Conservation (phyloP, 1,140 invertebrate species). For the Drosophila bifasciata region DNA sequence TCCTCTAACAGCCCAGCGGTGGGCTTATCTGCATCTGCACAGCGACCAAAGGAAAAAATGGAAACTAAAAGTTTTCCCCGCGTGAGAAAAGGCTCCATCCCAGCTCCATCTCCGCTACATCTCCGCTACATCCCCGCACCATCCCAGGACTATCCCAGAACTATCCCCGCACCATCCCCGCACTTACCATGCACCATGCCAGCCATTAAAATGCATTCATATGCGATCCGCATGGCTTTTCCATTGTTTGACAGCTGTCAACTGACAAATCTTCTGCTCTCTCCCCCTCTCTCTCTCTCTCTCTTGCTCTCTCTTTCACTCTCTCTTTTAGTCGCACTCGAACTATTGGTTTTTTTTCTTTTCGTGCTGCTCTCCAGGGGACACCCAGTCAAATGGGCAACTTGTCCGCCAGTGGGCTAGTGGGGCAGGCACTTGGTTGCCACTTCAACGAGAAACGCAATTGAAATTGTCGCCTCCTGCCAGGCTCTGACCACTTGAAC, state of each 20-base stretch:
- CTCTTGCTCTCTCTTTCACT: background rate
- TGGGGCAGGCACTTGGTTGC: slow-evolving; percentile 41
- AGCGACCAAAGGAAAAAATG: slow-evolving; percentile 1
- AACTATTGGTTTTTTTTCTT: background rate
- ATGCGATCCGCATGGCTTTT: slow-evolving; percentile 35
- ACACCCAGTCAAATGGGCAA: slow-evolving; percentile 8
- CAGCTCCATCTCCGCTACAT: no score
- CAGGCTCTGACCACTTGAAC: background rate
- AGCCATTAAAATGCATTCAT: slow-evolving; percentile 65
- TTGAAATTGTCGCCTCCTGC: background rate
- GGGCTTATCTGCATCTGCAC: slow-evolving; percentile 41
- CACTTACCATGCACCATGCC: no score
- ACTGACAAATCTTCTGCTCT: slow-evolving; percentile 14
- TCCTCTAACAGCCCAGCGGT: background rate
- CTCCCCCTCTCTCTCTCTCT: background rate
- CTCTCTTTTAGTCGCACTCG: no score
- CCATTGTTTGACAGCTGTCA: slow-evolving; percentile 56
- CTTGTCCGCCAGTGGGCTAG: slow-evolving; percentile 36
- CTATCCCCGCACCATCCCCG: no score
- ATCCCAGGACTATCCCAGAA: no score
- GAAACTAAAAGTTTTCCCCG: slow-evolving; percentile 44
- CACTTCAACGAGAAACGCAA: slow-evolving; percentile 40
- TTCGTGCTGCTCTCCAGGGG: background rate
- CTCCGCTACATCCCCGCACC: no score
- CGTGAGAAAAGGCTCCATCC: background rate